phyloP scores from a whole-genome alignment of 2,888 invertebrate species.

The Aleiodes alternator region DNA sequence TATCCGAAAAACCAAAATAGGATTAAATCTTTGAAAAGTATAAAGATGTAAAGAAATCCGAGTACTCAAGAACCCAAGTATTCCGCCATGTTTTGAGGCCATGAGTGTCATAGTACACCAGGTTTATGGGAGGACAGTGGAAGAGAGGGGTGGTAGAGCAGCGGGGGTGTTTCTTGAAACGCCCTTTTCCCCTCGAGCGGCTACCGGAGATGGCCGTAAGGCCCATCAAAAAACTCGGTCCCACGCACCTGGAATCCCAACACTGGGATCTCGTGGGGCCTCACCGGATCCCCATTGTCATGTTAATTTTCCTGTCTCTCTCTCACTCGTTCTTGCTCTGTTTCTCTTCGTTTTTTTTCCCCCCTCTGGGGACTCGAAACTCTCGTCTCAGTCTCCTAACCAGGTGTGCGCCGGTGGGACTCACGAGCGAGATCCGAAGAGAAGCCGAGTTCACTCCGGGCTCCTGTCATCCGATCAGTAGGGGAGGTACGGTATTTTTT shows the following conservation, averaged over 20 bases:
- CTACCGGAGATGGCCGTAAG: slow-evolving; percentile 35
- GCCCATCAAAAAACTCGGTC: slow-evolving; percentile 65
- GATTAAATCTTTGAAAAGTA: not conserved
- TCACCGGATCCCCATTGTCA: slow-evolving; percentile 68
- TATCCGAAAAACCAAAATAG: slow-evolving; percentile 2
- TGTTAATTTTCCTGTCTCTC: slow-evolving; percentile 62
- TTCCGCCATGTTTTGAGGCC: not conserved
- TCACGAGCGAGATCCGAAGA: slow-evolving; percentile 51
- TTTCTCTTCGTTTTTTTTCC: slow-evolving; percentile 9
- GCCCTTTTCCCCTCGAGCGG: slow-evolving; percentile 68
- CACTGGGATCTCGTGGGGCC: slow-evolving; percentile 65
- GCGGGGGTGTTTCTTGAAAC: slow-evolving; percentile 70
- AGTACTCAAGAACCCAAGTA: not conserved
- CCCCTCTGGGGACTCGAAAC: slow-evolving; percentile 51
- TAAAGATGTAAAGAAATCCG: not conserved
- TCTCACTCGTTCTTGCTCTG: slow-evolving; percentile 19
- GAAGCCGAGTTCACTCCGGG: slow-evolving; percentile 46
- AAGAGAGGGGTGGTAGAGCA: slow-evolving; percentile 45
- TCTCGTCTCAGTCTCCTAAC: slow-evolving; percentile 47
- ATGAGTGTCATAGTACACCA: slow-evolving; percentile 38
- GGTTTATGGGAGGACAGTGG: not conserved
- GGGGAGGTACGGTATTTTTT: slow-evolving; percentile 57
- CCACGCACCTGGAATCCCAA: slow-evolving; percentile 71
- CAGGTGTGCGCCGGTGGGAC: slow-evolving; percentile 67
- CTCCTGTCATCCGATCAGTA: slow-evolving; percentile 69